Percentiles rank a stretch among this genome's conserved stretches.
phyloP scores from a whole-genome alignment of 1,140 invertebrate species.

The Hydropsyche tenuis region DNA sequence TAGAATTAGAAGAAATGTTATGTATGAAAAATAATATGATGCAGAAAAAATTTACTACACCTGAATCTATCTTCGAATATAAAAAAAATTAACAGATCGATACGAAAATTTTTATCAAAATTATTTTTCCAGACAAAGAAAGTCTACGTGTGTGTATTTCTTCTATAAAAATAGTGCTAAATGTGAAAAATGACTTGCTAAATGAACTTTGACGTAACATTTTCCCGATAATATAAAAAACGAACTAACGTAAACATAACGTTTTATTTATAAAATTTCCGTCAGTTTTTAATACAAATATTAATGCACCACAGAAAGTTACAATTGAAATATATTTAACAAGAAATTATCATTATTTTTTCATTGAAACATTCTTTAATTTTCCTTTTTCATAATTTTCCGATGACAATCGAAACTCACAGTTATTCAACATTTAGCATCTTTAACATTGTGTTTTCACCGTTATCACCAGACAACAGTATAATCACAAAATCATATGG shows the following conservation, averaged over 20 bases:
- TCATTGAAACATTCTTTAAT: too few relatives aligned
- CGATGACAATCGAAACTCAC: neutral
- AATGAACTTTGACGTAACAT: neutral
- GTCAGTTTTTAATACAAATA: neutral
- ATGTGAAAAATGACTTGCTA: neutral
- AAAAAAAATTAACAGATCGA: slow-evolving; percentile 8
- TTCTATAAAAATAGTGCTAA: neutral
- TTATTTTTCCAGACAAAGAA: neutral
- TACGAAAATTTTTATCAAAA: slow-evolving; percentile 14
- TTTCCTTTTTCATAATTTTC: too few relatives aligned
- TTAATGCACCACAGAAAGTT: neutral
- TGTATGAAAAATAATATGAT: neutral
- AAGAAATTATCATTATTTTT: too few relatives aligned
- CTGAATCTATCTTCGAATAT: neutral
- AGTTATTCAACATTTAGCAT: slow-evolving; percentile 10
- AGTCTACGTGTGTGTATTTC: neutral
- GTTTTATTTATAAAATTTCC: too few relatives aligned
- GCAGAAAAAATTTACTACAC: neutral
- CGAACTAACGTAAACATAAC: neutral
- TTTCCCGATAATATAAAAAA: too few relatives aligned
- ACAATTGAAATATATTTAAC: too few relatives aligned
- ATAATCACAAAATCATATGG: neutral
- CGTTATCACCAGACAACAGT: neutral
- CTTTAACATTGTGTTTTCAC: neutral
- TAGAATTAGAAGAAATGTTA: too few relatives aligned